Evolutionary conservation across 2,888 invertebrate genomes (phyloP), one percentile per base, ranked within the genome.

Genomic region (Aspidiotus destructor): DNA sequence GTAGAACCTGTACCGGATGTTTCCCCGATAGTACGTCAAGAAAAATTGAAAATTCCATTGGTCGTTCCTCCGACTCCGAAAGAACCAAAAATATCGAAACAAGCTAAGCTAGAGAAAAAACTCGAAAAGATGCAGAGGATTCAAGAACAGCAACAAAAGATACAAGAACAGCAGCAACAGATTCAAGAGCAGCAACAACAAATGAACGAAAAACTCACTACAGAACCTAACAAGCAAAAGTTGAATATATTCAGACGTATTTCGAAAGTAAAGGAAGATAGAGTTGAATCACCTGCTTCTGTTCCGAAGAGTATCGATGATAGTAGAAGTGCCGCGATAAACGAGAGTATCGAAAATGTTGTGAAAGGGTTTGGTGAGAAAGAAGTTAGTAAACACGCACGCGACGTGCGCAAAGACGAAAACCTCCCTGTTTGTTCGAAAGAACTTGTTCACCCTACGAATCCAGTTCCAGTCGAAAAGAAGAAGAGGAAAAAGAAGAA

Each of bases 221-320:
- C 85, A 11, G 90, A 90, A 77, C 89, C 89, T 0, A 89, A 91
- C 76, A 87, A 87, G 77, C 88, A 86, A 77, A 92, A 92, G 76
- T 80, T 90, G 54, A 91, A 89, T 79, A 89, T 92, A 76, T 88
- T 92, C 75, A 92, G 90, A 76, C 89, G 90, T 78, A 89, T 92
- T 76, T 86, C 90, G 70, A 81, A 81, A 72, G 76, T 79, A 0
- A 84, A 85, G 75, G 86, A 87, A 77, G 84, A 84, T 13, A 41
- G 61, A 44, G 55, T 42, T 17, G 68, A 61, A 15, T 60, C 68
- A 5, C 61, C 68, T 10, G n/a, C 40, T 40, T 41, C 68, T 5
- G 17, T 53, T 28, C 58, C 48, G 0, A 63, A 41, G 2, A 54
- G 15, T 13, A 61, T 11, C 11, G 16, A 10, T 17, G 57, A 17